Base-by-base conservation (phyloP, 2,113 vertebrate genomes). In the Catharus fuscescens region DNA sequence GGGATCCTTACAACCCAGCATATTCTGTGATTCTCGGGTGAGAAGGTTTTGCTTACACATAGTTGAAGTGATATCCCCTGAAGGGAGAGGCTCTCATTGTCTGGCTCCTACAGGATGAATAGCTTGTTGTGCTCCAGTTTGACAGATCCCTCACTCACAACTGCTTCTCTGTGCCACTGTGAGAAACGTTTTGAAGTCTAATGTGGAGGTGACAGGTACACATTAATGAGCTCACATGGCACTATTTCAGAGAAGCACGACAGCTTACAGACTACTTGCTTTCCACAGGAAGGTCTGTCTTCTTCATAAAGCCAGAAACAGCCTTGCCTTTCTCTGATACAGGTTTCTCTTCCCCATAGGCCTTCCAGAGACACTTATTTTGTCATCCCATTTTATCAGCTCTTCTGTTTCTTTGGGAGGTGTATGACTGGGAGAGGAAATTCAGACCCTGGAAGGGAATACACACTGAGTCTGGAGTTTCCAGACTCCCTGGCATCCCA, bases 141-240 rank as follows among this genome's bases (percentile, higher is more conserved):
- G 90, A 80, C 82, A 93, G 72, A 74, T 64, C 34, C 31, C 60
- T 78, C 88, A 67, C 57, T 88, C 88, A 89, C 80, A 88, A 31
- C 9, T 11, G 34, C 53, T 60, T 70, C 67, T 45, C 48, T 91
- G 34, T 70, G 78, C 16, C 52, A 70, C 24, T 31, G 66, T 5
- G 28, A 67, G 44, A 74, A 74, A 71, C 1, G 2, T 42, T 88
- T 80, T 10, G 14, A 86, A 67, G 80, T 54, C 28, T 78, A 80
- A 70, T 50, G 47, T 1, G 2, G n/a, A 78, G 71, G 28, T 90
- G 38, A 15, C 34, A 90, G 21, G 60, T 48, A 92, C 44, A 62
- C 69, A 50, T 60, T 64, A 64, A 45, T 67, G 47, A 89, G 74
- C 48, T 86, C 57, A 32, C 17, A 50, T 2, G 5, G 17, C 60